Conservation (phyloP, 2,797 vertebrate genomes). For the Xiphophorus birchmanni region DNA sequence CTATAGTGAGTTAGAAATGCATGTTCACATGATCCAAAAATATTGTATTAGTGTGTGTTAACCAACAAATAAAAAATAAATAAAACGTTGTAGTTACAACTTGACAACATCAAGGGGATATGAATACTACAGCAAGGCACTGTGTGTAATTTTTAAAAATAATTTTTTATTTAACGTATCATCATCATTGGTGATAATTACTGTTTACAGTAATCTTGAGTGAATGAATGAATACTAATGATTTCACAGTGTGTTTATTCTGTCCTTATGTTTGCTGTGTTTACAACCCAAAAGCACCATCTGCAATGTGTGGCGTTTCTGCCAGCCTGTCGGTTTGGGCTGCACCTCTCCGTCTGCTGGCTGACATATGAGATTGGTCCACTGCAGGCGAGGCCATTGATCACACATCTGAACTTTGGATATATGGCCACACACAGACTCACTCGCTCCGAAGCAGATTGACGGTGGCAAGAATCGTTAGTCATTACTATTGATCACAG, state of each 20-base stretch:
- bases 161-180: neutral
- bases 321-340: constrained; percentile 32
- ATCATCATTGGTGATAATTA: neutral
- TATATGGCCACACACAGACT: constrained; percentile 32
- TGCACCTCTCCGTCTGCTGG: constrained; percentile 24
- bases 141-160: neutral
- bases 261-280: constrained; percentile 11
- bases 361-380: constrained; percentile 46
- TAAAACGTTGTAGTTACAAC: neutral
- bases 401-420: constrained; percentile 58
- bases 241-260: constrained; percentile 7
- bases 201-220: neutral
- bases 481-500: constrained; percentile 71
- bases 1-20: neutral
- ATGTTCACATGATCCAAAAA: neutral
- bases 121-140: too few species aligned
- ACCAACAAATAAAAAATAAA: neutral
- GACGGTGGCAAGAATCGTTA: constrained; percentile 59
- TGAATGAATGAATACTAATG: neutral
- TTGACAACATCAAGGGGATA: neutral
- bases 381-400: constrained; percentile 55
- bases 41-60: neutral
- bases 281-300: constrained; percentile 16
- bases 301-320: constrained; percentile 21
- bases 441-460: constrained; percentile 51